phyloP scores from a whole-genome alignment of 2,113 vertebrate species.

The Hippocampus abdominalis region DNA sequence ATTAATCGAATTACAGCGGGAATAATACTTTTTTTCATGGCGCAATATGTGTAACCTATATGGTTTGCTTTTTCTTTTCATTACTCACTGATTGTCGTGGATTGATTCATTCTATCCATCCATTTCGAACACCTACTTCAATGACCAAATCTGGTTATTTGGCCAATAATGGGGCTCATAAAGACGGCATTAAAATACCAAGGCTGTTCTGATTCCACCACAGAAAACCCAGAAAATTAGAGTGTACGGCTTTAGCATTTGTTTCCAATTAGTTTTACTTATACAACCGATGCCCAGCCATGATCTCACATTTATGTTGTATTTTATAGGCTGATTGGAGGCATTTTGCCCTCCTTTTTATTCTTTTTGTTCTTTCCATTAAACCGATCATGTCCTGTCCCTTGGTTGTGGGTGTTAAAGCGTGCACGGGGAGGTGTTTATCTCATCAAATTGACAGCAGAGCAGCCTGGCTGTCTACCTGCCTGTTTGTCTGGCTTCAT shows the following conservation, averaged over 20 bases:
- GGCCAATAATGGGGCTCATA: neutral
- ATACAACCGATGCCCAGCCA: neutral
- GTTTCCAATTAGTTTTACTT: conserved; percentile 1
- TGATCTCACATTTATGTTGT: neutral
- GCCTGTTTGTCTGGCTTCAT: conserved; percentile 35
- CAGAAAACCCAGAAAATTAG: neutral
- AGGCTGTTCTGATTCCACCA: neutral
- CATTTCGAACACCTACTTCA: neutral
- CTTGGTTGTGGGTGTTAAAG: conserved; percentile 21
- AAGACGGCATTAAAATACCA: neutral
- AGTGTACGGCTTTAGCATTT: neutral
- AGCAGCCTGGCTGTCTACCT: conserved; percentile 48
- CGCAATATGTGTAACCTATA: too few relatives aligned
- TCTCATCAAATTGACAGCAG: conserved; percentile 41
- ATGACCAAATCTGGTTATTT: neutral
- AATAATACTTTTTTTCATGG: too few relatives aligned
- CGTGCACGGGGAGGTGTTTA: conserved; percentile 41
- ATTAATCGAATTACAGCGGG: too few relatives aligned
- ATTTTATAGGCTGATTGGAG: neutral
- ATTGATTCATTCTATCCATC: neutral
- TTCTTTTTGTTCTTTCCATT: neutral
- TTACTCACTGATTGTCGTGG: neutral
- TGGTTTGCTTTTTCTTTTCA: neutral
- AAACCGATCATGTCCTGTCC: neutral
- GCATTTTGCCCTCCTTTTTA: neutral